phyloP scores from a whole-genome alignment of 2,888 invertebrate species.

The Stenichneumon culpator region DNA sequence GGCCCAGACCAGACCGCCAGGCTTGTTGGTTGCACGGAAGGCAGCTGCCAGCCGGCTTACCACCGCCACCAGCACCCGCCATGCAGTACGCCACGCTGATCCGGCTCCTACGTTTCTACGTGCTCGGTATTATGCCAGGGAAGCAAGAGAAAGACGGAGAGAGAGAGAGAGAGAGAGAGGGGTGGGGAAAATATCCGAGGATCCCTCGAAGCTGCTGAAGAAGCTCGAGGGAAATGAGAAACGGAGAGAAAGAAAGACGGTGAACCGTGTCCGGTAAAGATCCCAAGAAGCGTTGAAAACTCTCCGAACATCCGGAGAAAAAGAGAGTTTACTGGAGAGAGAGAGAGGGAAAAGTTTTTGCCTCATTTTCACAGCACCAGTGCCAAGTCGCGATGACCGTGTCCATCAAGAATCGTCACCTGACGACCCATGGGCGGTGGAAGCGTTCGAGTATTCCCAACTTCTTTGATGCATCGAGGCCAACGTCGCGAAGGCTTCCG shows the following conservation, averaged over 20 bases:
- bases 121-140: slow-evolving; percentile 64
- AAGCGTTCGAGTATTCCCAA: not conserved
- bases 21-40: slow-evolving; percentile 83
- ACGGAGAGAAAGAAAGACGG: slow-evolving; percentile 58
- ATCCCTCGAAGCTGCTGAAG: slow-evolving; percentile 68
- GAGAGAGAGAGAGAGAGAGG: slow-evolving; percentile 24
- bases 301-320: slow-evolving; percentile 46
- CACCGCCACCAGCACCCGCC: slow-evolving; percentile 75
- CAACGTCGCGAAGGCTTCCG: not conserved
- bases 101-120: slow-evolving; percentile 40
- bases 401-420: slow-evolving; percentile 4
- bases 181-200: slow-evolving; percentile 60
- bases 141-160: slow-evolving; percentile 55
- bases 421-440: not conserved
- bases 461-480: no score
- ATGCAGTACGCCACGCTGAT: slow-evolving; percentile 53
- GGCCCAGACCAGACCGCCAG: slow-evolving; percentile 79
- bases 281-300: slow-evolving; percentile 75
- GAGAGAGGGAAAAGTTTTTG: slow-evolving; percentile 37
- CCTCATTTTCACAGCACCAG: slow-evolving; percentile 69
- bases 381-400: slow-evolving; percentile 68
- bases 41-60: slow-evolving; percentile 84
- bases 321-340: slow-evolving; percentile 36
- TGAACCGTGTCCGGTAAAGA: slow-evolving; percentile 76
- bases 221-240: slow-evolving; percentile 69